Conservation (phyloP, 2,797 vertebrate genomes). For the Orestias chungarensis region DNA sequence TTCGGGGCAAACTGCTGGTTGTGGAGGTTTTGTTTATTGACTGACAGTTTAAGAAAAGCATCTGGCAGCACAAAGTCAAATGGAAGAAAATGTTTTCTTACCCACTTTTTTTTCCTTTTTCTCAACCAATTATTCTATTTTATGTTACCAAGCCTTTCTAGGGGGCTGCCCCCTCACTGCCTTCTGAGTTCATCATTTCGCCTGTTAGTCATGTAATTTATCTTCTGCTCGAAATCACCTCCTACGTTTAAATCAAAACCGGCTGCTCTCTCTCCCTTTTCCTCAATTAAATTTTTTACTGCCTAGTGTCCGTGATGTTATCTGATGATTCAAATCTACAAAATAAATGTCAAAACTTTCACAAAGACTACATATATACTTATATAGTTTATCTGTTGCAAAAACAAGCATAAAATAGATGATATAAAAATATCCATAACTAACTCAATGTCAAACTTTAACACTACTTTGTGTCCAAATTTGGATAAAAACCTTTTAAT, state of each 20-base stretch:
- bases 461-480: too few species aligned
- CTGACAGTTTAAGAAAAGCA: conserved; percentile 52
- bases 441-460: too few species aligned
- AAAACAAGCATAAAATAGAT: not conserved
- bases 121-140: not conserved
- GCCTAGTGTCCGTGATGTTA: conserved; percentile 39
- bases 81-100: not conserved
- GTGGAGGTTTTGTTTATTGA: conserved; percentile 40
- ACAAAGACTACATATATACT: not conserved
- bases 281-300: conserved; percentile 17
- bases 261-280: conserved; percentile 28
- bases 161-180: conserved; percentile 11
- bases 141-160: conserved; percentile 6
- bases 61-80: conserved; percentile 47
- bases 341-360: not conserved
- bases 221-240: conserved; percentile 52
- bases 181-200: conserved; percentile 20
- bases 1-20: conserved; percentile 18
- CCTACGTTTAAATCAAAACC: conserved; percentile 45
- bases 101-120: not conserved
- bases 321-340: conserved; percentile 31
- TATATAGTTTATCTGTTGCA: not conserved
- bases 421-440: too few species aligned
- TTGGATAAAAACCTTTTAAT: too few species aligned
- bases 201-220: conserved; percentile 26